Base-by-base conservation (phyloP, 2,113 vertebrate genomes). In the Halichoeres trimaculatus region DNA sequence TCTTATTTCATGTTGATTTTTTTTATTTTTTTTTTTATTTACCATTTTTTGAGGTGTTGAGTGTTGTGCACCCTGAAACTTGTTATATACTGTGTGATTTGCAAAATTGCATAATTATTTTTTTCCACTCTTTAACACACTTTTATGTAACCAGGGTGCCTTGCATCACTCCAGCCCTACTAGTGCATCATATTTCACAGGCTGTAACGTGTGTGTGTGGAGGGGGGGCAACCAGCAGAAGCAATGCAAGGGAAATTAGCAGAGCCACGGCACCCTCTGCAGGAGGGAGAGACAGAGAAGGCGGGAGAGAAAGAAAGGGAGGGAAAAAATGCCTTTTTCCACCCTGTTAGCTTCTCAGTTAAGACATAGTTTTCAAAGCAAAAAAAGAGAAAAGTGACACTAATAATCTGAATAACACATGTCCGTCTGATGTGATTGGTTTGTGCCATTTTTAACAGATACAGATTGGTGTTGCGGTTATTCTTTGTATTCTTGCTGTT, bases 211-310 rank as follows among this genome's bases (percentile, higher is more conserved):
- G 60, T 62, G 47, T 64, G 40, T 23, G 17, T 45, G 56, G 47
- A 22, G 16, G 9, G 38, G 2, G 67, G 56, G 43, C 65, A 50
- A 19, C 20, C 36, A 51, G 53, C 30, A 45, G 41, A 68, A 14
- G 62, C 50, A 10, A 60, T 6, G 20, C 45, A 10, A 57, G 43
- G 9, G 1, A 35, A 17, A 75, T 69, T 54, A 86, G 65, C 88
- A 91, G 91, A 80, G 20, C 86, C 70, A 87, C 72, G 60, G 88
- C 85, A 51, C 88, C 90, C 89, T 88, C 91, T 90, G 70, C 90
- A 91, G 91, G 88, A 66, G 38, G 81, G 54, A 34, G 50, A 48
- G 17, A 8, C 30, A 20, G 22, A 14, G 34, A 35, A 43, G 40
- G 17, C 12, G 5, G 19, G 30, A 14, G 12, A 11, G 19, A 20